Percentiles rank a stretch among this genome's conserved stretches.
These are phyloP conservation scores for Cryptosula pallasiana DNA, from an alignment of 2,888 invertebrate species.

Conservation along the genomic window DNA sequence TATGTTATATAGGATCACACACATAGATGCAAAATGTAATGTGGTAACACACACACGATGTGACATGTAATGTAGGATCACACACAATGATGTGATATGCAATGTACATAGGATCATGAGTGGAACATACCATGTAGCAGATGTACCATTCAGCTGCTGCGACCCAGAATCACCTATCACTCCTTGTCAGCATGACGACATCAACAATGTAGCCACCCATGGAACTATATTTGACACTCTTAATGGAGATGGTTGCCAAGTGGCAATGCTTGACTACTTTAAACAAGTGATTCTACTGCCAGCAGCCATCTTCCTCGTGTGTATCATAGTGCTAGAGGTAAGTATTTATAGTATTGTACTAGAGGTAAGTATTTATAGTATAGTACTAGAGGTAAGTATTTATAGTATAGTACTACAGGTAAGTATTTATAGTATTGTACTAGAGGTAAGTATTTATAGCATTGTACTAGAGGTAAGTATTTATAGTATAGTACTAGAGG, in stretches of 20 bases:
- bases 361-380: too few relatives aligned
- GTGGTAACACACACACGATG: too few relatives aligned
- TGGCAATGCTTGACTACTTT: slow-evolving; percentile 20
- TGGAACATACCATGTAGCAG: slow-evolving; percentile 1
- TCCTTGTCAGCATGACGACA: slow-evolving; percentile 16
- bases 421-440: too few relatives aligned
- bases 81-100: neutral
- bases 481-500: too few relatives aligned
- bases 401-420: too few relatives aligned
- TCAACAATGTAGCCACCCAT: slow-evolving; percentile 13
- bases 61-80: neutral
- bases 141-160: slow-evolving; percentile 21
- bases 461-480: too few relatives aligned
- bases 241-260: slow-evolving; percentile 7
- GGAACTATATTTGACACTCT: neutral
- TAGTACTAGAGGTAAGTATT: too few relatives aligned
- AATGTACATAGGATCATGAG: neutral
- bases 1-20: too few relatives aligned
- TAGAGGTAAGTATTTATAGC: too few relatives aligned
- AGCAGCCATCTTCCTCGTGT: neutral
- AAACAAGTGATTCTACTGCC: slow-evolving; percentile 1
- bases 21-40: too few relatives aligned
- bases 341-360: neutral
- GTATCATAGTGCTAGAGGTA: slow-evolving; percentile 3
- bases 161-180: slow-evolving; percentile 15